These are phyloP conservation scores for Stylophora pistillata DNA, from an alignment of 64 coral and sea anemone species.

Conservation along the genomic window DNA sequence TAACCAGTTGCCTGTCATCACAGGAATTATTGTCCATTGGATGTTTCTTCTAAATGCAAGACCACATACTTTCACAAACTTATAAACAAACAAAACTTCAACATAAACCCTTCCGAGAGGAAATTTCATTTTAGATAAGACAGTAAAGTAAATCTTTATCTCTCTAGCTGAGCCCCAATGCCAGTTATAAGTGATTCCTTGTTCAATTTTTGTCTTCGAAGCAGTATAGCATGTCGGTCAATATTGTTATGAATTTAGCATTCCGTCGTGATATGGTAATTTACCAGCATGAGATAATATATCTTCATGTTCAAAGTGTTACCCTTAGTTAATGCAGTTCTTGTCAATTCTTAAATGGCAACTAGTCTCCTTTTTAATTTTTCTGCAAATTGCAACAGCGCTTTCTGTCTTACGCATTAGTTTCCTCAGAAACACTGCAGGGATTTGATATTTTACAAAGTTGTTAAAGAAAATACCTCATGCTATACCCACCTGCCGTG, in stretches of 20 bases:
- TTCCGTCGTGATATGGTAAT: constrained; percentile 55
- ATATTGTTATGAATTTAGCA: constrained; percentile 40
- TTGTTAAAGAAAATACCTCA: not conserved
- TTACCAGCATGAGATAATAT: constrained; percentile 36
- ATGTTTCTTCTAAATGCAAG: too few relatives aligned
- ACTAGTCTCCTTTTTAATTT: not conserved
- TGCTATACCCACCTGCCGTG: constrained; percentile 29
- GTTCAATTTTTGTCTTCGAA: not conserved
- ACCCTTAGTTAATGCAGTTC: too few relatives aligned
- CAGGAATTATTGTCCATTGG: too few relatives aligned
- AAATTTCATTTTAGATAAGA: too few relatives aligned
- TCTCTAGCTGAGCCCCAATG: too few relatives aligned
- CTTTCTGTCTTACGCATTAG: too few relatives aligned
- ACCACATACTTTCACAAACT: too few relatives aligned
- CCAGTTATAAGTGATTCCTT: not conserved
- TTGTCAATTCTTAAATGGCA: too few relatives aligned
- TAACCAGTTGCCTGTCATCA: too few relatives aligned
- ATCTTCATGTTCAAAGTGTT: not conserved
- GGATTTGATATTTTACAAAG: not conserved
- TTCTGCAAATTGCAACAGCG: not conserved
- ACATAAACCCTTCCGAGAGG: too few relatives aligned
- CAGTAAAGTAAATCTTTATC: too few relatives aligned
- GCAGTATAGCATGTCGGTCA: not conserved
- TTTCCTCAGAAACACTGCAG: not conserved
- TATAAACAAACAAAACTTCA: too few relatives aligned